phyloP scores from a whole-genome alignment of 2,888 invertebrate genomes.

The Lapara coniferarum region DNA sequence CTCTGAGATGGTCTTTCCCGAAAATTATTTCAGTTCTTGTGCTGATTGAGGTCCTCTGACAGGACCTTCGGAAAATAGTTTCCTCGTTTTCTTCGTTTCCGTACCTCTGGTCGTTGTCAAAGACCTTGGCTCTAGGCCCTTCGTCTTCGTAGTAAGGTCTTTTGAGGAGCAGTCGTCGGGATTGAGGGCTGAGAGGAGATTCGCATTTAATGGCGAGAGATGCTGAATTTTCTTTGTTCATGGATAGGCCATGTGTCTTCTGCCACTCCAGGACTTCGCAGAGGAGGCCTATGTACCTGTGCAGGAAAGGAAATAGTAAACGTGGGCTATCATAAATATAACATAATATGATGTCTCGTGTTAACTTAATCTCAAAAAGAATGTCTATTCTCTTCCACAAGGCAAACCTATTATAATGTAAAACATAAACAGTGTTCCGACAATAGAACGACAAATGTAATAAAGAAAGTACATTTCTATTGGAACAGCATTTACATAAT shows the following conservation, averaged over 20 bases:
- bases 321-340: neutral
- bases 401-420: too few relatives aligned
- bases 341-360: too few relatives aligned
- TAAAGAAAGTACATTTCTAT: too few relatives aligned
- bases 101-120: constrained; percentile 57
- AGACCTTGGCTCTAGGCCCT: constrained; percentile 53
- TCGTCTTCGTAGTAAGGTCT: constrained; percentile 67
- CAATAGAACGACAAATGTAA: too few relatives aligned
- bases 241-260: constrained; percentile 77
- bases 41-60: constrained; percentile 46
- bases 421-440: too few relatives aligned
- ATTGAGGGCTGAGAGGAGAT: constrained; percentile 68
- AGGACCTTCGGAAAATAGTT: constrained; percentile 42
- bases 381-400: too few relatives aligned
- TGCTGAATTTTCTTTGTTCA: constrained; percentile 75
- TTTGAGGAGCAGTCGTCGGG: constrained; percentile 64
- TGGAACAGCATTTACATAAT: too few relatives aligned
- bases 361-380: too few relatives aligned
- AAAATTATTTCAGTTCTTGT: constrained; percentile 62
- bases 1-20: constrained; percentile 68
- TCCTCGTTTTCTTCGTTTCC: constrained; percentile 77
- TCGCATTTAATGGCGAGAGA: constrained; percentile 82
- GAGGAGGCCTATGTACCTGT: constrained; percentile 93
- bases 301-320: constrained; percentile 32
- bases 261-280: constrained; percentile 96